Evolutionary conservation across 2,888 invertebrate genomes (phyloP).

Genomic region (Geophilus truncorum): DNA sequence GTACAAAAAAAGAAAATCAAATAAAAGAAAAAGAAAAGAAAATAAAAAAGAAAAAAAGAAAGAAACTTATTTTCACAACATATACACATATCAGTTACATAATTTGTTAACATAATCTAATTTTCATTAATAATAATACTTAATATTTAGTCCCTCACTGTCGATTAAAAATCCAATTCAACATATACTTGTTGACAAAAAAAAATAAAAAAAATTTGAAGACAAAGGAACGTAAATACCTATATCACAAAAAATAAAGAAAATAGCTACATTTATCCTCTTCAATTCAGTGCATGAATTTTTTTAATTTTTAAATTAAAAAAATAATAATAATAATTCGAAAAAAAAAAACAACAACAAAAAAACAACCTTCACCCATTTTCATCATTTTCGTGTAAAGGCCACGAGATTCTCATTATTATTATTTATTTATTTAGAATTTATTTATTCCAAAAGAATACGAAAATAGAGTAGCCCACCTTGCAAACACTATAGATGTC

Average conservation of each 20-base stretch:
- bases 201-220: not conserved
- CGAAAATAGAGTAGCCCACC: constrained; percentile 18
- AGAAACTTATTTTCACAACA: constrained; percentile 11
- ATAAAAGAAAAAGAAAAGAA: not conserved
- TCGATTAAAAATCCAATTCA: not conserved
- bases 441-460: constrained; percentile 13
- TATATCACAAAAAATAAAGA: not conserved
- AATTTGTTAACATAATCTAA: constrained; percentile 1
- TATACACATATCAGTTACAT: constrained; percentile 18
- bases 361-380: not conserved
- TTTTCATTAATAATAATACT: constrained; percentile 8
- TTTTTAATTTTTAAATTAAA: not conserved
- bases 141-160: constrained; percentile 17
- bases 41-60: not conserved
- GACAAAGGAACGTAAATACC: constrained; percentile 14
- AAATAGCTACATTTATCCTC: not conserved
- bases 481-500: not conserved
- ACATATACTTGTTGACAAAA: too few relatives aligned
- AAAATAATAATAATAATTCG: too few relatives aligned
- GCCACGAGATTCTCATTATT: constrained; percentile 25
- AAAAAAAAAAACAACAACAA: too few relatives aligned
- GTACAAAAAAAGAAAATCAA: not conserved
- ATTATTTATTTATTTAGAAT: not conserved
- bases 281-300: not conserved
- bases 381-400: constrained; percentile 14